Conservation (phyloP, 2,113 vertebrate genomes). For the Eleginops maclovinus region DNA sequence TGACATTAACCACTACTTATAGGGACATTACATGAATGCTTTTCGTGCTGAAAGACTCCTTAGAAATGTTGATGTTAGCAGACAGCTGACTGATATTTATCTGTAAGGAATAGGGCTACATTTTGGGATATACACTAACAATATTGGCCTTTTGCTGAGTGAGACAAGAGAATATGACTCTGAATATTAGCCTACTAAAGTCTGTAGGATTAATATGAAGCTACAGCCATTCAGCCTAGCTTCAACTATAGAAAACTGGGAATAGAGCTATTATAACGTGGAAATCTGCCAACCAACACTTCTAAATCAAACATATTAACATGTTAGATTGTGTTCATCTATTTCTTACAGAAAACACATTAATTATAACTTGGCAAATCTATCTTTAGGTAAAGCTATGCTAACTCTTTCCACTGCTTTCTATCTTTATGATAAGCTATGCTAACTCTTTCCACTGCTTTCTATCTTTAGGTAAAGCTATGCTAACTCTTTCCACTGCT, state of each 20-base stretch:
- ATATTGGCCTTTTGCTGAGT: conserved; percentile 4
- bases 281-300: not conserved
- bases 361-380: not conserved
- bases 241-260: not conserved
- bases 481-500: too few species aligned
- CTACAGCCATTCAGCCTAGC: not conserved
- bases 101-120: conserved; percentile 12
- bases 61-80: not conserved
- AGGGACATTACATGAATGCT: not conserved
- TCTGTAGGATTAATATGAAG: not conserved
- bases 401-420: too few species aligned
- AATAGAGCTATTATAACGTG: not conserved
- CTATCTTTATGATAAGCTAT: too few species aligned
- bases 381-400: too few species aligned
- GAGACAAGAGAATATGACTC: not conserved
- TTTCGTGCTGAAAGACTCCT: conserved; percentile 20
- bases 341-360: not conserved
- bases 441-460: too few species aligned
- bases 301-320: not conserved
- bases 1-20: conserved; percentile 48
- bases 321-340: not conserved
- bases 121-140: conserved; percentile 21
- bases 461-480: too few species aligned
- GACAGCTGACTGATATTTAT: conserved; percentile 16
- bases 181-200: too few species aligned